Percentiles rank a stretch among this genome's conserved stretches.
These are phyloP conservation scores for Lithobates pipiens DNA, from an alignment of 2,797 vertebrate species.

Conservation along the genomic window DNA sequence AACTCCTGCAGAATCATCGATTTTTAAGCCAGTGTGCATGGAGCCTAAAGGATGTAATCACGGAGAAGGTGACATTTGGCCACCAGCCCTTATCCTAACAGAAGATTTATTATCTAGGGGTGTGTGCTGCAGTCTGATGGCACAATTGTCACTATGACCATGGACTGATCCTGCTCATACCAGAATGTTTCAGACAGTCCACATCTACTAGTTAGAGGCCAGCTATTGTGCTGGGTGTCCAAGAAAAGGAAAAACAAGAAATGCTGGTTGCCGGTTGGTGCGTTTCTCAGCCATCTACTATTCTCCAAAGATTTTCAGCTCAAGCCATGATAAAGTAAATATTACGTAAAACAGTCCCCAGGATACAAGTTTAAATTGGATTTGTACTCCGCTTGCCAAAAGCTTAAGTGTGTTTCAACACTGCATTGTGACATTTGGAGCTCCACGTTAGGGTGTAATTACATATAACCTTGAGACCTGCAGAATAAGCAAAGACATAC, in stretches of 20 bases:
- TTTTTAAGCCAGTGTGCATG: too few species aligned
- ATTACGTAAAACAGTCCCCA: neutral
- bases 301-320: neutral
- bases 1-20: too few species aligned
- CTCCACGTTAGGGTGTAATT: neutral
- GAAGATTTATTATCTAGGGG: neutral
- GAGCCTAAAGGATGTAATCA: too few species aligned
- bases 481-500: neutral
- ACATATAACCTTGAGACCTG: slow-evolving; percentile 9
- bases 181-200: too few species aligned
- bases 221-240: neutral
- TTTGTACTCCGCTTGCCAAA: neutral
- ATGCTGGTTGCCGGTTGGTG: neutral
- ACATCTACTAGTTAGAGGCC: neutral
- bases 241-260: neutral
- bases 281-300: neutral
- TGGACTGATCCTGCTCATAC: too few species aligned
- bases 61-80: too few species aligned
- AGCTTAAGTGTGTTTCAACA: neutral
- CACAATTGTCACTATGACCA: neutral
- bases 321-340: neutral
- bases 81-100: too few species aligned
- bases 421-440: neutral
- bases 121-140: too few species aligned
- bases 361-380: neutral